Conservation (phyloP, 2,888 invertebrate species). For the Omphaloscelis lunosa region DNA sequence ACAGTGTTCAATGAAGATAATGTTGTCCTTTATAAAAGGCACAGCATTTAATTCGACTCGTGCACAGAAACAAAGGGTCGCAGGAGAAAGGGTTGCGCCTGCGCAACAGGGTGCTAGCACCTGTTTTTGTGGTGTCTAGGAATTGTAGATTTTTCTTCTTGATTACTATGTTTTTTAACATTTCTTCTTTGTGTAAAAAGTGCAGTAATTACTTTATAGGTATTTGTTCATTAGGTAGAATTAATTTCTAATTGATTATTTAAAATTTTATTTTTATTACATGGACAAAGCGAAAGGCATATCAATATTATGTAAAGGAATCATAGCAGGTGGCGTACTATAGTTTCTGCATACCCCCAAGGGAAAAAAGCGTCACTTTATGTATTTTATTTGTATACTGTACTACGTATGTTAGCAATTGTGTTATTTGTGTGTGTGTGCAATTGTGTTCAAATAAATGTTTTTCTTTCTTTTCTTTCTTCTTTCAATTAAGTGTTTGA, state of each 20-base stretch:
- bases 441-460: too few relatives aligned
- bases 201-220: not conserved
- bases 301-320: not conserved
- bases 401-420: too few relatives aligned
- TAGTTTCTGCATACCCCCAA: not conserved
- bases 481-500: too few relatives aligned
- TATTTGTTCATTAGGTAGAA: not conserved
- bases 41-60: conserved; percentile 23
- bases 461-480: too few relatives aligned
- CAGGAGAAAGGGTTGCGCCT: conserved; percentile 75
- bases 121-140: conserved; percentile 66
- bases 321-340: not conserved
- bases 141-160: conserved; percentile 5
- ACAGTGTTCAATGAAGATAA: conserved; percentile 5
- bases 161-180: not conserved
- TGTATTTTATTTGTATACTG: not conserved
- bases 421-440: too few relatives aligned
- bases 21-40: conserved; percentile 8
- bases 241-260: not conserved
- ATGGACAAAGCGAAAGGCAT: not conserved
- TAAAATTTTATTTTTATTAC: not conserved
- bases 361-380: not conserved
- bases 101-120: conserved; percentile 69
- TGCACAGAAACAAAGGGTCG: conserved; percentile 72
- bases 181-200: conserved; percentile 9